phyloP scores from a whole-genome alignment of 2,797 vertebrate species.

The Pogonophryne albipinna region DNA sequence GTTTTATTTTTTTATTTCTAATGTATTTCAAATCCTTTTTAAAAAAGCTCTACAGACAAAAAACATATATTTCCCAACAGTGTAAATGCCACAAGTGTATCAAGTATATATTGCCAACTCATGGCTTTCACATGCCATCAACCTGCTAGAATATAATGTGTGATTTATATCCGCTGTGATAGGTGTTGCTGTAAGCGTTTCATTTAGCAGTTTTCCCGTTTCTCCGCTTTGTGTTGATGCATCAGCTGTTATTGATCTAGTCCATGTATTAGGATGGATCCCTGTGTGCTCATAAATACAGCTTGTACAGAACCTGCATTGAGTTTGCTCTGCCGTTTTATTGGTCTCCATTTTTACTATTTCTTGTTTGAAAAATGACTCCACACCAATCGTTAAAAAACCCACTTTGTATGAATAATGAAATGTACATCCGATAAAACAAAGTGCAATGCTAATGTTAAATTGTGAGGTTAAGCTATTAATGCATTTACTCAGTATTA shows the following conservation, averaged over 20 bases:
- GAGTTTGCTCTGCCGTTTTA: background rate
- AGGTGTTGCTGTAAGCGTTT: slow-evolving; percentile 26
- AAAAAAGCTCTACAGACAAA: background rate
- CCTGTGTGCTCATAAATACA: slow-evolving; percentile 64
- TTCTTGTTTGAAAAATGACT: background rate
- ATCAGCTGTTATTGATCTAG: slow-evolving; percentile 23
- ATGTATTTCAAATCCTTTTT: slow-evolving; percentile 42
- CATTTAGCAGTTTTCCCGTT: slow-evolving; percentile 25
- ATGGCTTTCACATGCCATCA: slow-evolving; percentile 14
- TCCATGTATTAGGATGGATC: slow-evolving; percentile 32
- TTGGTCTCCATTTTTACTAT: slow-evolving; percentile 1
- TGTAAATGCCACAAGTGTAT: slow-evolving; percentile 53
- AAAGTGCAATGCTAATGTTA: background rate
- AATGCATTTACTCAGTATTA: background rate
- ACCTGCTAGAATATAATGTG: slow-evolving; percentile 12
- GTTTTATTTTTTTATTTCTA: slow-evolving; percentile 54
- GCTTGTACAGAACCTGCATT: slow-evolving; percentile 29
- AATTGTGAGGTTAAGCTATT: background rate
- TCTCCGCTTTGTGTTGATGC: no score
- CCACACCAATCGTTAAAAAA: background rate
- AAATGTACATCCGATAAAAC: no score
- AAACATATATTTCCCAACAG: slow-evolving; percentile 20
- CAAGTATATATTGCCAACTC: slow-evolving; percentile 46
- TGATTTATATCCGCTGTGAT: slow-evolving; percentile 8
- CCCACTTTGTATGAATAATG: no score